Conservation (phyloP, 2,888 invertebrate genomes). For the Agrilus biguttatus region DNA sequence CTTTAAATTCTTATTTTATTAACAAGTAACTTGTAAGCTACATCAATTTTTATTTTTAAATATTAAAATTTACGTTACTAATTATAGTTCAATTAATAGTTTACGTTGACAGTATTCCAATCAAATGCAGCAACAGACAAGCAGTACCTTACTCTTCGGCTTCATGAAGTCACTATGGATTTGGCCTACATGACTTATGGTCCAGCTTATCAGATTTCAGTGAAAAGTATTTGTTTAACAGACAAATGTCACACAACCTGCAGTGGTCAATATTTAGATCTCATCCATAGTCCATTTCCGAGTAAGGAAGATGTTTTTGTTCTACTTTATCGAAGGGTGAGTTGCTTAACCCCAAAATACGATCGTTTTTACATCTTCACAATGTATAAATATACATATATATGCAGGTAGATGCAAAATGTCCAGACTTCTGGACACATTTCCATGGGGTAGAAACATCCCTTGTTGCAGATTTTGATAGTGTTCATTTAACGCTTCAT, state of each 20-base stretch:
- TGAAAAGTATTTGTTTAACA: conserved; percentile 49
- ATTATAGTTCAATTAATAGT: conserved; percentile 27
- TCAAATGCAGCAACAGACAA: conserved; percentile 50
- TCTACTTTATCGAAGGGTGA: conserved; percentile 61
- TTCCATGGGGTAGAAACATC: conserved; percentile 72
- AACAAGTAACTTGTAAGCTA: no score
- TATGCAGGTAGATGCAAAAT: conserved; percentile 57
- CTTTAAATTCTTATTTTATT: no score
- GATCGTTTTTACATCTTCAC: no score
- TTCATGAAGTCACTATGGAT: conserved; percentile 56
- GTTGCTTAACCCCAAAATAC: neutral
- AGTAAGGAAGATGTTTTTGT: conserved; percentile 49
- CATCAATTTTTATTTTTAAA: no score
- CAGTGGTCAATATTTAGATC: conserved; percentile 62
- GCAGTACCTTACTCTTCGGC: conserved; percentile 58
- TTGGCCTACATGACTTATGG: conserved; percentile 66
- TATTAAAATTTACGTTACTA: neutral
- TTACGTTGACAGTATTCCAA: conserved; percentile 50
- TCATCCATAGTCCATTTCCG: conserved; percentile 46
- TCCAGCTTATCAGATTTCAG: conserved; percentile 57
- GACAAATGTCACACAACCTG: conserved; percentile 63
- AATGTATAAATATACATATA: no score
- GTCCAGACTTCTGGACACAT: conserved; percentile 68
- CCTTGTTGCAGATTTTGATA: conserved; percentile 53
- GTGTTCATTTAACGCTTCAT: conserved; percentile 50